These are phyloP conservation scores for Dysmachus trigonus DNA, from an alignment of 2,888 invertebrate genomes.

Conservation along the genomic window DNA sequence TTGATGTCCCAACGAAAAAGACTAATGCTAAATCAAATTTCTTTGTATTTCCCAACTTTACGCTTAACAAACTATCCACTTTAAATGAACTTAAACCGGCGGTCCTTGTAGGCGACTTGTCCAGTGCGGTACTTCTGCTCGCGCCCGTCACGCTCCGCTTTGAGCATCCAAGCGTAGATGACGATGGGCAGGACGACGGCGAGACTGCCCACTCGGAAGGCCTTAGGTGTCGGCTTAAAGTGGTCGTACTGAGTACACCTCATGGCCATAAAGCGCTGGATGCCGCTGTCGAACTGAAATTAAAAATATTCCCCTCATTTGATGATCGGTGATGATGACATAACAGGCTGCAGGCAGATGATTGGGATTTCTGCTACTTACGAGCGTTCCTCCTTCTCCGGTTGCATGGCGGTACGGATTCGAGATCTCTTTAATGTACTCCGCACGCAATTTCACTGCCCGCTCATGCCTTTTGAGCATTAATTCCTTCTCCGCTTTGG, in stretches of 20 bases:
- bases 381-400: slow-evolving; percentile 75
- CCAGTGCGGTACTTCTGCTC: slow-evolving; percentile 75
- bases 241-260: slow-evolving; percentile 71
- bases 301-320: slow-evolving; percentile 48
- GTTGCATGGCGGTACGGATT: slow-evolving; percentile 78
- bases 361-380: slow-evolving; percentile 66
- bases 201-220: slow-evolving; percentile 67
- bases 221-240: slow-evolving; percentile 73
- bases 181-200: slow-evolving; percentile 69
- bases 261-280: slow-evolving; percentile 79
- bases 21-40: background rate
- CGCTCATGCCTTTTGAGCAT: slow-evolving; percentile 55
- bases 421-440: slow-evolving; percentile 75
- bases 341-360: slow-evolving; percentile 52
- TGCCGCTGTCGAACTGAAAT: slow-evolving; percentile 82
- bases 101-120: slow-evolving; percentile 78
- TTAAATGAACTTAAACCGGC: slow-evolving; percentile 74
- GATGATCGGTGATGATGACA: too few relatives aligned
- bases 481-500: slow-evolving; percentile 3
- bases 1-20: background rate
- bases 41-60: background rate
- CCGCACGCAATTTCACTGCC: slow-evolving; percentile 66
- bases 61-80: slow-evolving; percentile 36
- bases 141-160: slow-evolving; percentile 66
- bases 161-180: slow-evolving; percentile 67